These are phyloP conservation scores for Bubo scandiacus DNA, from an alignment of 2,113 vertebrate species.

Conservation along the genomic window DNA sequence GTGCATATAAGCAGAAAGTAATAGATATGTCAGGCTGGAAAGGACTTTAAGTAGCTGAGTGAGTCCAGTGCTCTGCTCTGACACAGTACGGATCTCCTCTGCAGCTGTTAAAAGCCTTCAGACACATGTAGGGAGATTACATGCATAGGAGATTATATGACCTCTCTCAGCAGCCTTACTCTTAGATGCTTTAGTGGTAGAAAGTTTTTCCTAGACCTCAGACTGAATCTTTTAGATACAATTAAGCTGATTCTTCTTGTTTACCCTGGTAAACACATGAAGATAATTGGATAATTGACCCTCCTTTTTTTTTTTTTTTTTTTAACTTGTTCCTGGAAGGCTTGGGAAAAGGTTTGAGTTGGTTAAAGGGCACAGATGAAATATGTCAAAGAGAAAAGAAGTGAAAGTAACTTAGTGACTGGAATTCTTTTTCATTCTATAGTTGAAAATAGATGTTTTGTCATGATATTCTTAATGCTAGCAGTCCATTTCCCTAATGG, in stretches of 20 bases:
- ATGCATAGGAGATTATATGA: not conserved
- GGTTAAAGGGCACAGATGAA: not conserved
- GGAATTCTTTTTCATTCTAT: not conserved
- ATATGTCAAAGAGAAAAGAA: not conserved
- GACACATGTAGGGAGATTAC: not conserved
- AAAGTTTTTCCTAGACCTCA: not conserved
- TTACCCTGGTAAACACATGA: not conserved
- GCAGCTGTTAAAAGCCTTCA: not conserved
- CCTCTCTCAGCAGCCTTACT: not conserved
- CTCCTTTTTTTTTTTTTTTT: not conserved
- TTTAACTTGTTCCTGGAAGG: not conserved
- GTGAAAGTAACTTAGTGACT: not conserved
- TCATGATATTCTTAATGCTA: not conserved
- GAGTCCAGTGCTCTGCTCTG: not conserved
- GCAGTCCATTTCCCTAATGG: constrained; percentile 10
- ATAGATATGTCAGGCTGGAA: not conserved
- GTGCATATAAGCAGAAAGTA: not conserved
- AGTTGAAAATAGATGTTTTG: not conserved
- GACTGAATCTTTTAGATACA: not conserved
- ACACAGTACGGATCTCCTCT: not conserved
- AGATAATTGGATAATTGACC: not conserved
- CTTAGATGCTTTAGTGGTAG: not conserved
- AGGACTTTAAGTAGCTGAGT: not conserved
- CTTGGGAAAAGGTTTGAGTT: not conserved
- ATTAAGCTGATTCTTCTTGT: not conserved